Base-by-base conservation (phyloP, 1,140 invertebrate genomes). In the Megalopta genalis region DNA sequence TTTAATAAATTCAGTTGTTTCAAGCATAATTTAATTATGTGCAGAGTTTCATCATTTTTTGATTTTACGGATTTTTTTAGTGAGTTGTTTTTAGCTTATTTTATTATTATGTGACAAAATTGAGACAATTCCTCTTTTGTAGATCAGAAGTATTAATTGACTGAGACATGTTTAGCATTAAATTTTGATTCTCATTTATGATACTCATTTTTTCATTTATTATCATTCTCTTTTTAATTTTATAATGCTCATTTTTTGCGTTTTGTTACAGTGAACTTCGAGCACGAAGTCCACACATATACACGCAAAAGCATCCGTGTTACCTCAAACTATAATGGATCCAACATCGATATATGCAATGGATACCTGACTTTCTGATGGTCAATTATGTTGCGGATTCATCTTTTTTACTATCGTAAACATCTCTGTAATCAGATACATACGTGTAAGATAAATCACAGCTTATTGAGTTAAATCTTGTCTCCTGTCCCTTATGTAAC, bases 221-320 rank as follows among this genome's bases (percentile, higher is more conserved):
- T 1, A 32, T 32, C 32, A 4, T 32, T 32, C 4, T 32, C 0
- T 63, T 5, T 8, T 18, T 2, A 68, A 18, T 12, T 23, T 12
- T 7, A 1, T n/a, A 25, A 0, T 12, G 2, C 63, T 23, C 12
- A 74, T 27, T 37, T 16, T 49, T 21, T 16, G 42, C n/a, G 25
- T 70, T 57, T 52, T 14, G 18, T 77, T 77, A 1, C 59, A 77
- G 75, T 42, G 1, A 63, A n/a, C 5, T 7, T 42, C n/a, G 37
- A 3, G 25, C 23, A 66, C 32, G 5, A 54, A 57, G 23, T 3
- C 37, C 7, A 12, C 10, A 1, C 23, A 14, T 7, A n/a, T 0
- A 23, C 37, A 4, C 32, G 3, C 18, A 65, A 54, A 18, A 9
- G 8, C 21, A 25, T 39, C 16, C 14, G 25, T 0, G 7, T 39